Evolutionary conservation across 2,113 vertebrate genomes (phyloP), one percentile per base, ranked within the genome.

Genomic region (Lycaon pictus): DNA sequence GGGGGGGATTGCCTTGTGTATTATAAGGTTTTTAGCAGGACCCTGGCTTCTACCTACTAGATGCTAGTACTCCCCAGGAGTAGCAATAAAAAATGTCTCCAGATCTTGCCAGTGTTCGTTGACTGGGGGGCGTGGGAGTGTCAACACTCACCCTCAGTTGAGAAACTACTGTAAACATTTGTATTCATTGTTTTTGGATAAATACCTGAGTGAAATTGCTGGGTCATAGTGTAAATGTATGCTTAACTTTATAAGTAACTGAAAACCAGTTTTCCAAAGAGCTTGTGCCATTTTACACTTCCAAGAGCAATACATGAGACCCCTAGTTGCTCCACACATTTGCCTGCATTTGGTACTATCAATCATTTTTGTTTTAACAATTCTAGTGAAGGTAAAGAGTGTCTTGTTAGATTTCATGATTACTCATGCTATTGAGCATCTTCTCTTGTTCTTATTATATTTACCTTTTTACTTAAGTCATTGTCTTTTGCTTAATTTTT

Each of bases 191-290:
- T 80, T 95, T n/a, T 93, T 48, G 23, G 23, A 35, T 84, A 67
- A 71, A 80, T 83, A 93, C n/a, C n/a, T 65, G 56, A 88, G 20
- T 74, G 12, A 7, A 60, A 88, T 81, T 97, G 15, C 23, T 80
- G 25, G 23, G 20, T 53, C 48, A 74, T 53, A 27, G 56, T 93
- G 11, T 55, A 77, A 96, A 88, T 79, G 22, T 94, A 84, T 69
- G 53, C 48, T 90, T 87, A 74, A 80, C n/a, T 84, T 58, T 74
- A 58, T 76, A 84, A 93, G 22, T 32, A 85, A 67, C 51, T 32
- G 55, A 60, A 89, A 82, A 74, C 56, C 25, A 72, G 35, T 79
- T 95, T 97, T 83, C 63, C 43, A 76, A 53, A 91, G 6, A 91
- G 9, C 10, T 35, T 74, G n/a, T 80, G 88, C 37, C n/a, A 23